Base-by-base conservation (phyloP, 2,797 vertebrate genomes). In the Pseudomugil gertrudae region DNA sequence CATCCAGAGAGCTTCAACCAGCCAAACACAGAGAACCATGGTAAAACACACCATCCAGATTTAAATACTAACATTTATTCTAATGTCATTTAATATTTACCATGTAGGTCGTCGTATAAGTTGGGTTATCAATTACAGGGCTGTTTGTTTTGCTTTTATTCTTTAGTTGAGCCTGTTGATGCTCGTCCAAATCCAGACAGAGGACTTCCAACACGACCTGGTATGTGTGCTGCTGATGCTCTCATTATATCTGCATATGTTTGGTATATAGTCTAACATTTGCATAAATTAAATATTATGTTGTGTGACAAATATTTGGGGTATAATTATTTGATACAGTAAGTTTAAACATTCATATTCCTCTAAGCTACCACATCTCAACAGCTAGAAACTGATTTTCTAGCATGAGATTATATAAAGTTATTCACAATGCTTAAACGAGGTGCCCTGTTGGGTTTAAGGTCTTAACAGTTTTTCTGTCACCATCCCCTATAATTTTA, bases 11-110 rank as follows among this genome's bases (percentile, higher is more conserved):
- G 94, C 76, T 96, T 97, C 24, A 96, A 98, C 84, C 97, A 97
- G 57, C 95, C 96, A 81, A 99, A 99, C 83, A 99, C 98, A 5
- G 97, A 99, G 91, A 99, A 99, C 69, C 96, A 99, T 66, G 96
- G 97, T 99, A 95, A 89, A 9, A 50, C 54, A 35, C 17, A 51
- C 38, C 29, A 23, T 17, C 23, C 15, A 24, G 13, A 23, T 15
- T 29, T 11, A 1, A 38, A 50, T 9, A 53, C 24, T 9, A 21
- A 30, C 7, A 32, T 4, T 9, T 19, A 29, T 30, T 30, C 7
- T 43, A 3, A 43, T n/a, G 17, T 1, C 7, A 19, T 43, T 43
- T n/a, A 3, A n/a, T n/a, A 43, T n/a, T 43, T 7, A 43, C 19
- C 7, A 4, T 43, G 6, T 19, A n/a, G n/a, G 40, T n/a, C 19